A percentile compares a stretch with the other conserved stretches of the same genome.
These are phyloP conservation scores for Pterostichus niger DNA, from an alignment of 2,888 invertebrate genomes.

Conservation along the genomic window DNA sequence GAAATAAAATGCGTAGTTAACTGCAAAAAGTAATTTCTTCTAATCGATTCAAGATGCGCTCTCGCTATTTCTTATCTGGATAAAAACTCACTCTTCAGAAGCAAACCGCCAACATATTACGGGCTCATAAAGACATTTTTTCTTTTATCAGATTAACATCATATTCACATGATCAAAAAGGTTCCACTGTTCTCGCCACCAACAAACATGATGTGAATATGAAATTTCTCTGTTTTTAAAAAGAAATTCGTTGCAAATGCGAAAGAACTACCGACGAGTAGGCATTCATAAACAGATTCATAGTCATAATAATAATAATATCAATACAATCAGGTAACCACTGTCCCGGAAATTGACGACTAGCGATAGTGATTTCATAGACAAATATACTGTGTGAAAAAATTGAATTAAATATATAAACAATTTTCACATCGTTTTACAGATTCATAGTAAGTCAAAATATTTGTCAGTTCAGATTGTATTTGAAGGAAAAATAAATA, in stretches of 20 bases:
- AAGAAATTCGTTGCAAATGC: not conserved
- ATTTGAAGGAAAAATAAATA: not conserved
- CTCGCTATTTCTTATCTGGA: conserved; percentile 10
- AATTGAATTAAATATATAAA: no score
- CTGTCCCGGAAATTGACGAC: no score
- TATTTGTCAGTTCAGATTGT: no score
- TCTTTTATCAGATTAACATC: conserved; percentile 64
- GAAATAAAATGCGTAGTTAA: no score
- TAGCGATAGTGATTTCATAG: no score
- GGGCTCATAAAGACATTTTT: conserved; percentile 61
- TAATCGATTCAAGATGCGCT: conserved; percentile 47
- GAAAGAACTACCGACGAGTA: not conserved
- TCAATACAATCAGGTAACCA: no score
- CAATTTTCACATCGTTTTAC: no score
- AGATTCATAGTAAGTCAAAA: no score
- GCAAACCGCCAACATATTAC: conserved; percentile 49
- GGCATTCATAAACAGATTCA: no score
- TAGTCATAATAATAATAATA: no score
- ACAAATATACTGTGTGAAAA: no score
- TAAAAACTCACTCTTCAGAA: conserved; percentile 47
- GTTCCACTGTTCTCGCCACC: conserved; percentile 51
- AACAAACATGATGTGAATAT: conserved; percentile 52
- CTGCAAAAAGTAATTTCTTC: no score
- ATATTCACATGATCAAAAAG: conserved; percentile 64
- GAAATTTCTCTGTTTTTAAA: conserved; percentile 1